Evolutionary conservation across 2,797 vertebrate species (phyloP), one percentile per base, ranked within the genome.

Genomic region (Leptatherina wallacei): DNA sequence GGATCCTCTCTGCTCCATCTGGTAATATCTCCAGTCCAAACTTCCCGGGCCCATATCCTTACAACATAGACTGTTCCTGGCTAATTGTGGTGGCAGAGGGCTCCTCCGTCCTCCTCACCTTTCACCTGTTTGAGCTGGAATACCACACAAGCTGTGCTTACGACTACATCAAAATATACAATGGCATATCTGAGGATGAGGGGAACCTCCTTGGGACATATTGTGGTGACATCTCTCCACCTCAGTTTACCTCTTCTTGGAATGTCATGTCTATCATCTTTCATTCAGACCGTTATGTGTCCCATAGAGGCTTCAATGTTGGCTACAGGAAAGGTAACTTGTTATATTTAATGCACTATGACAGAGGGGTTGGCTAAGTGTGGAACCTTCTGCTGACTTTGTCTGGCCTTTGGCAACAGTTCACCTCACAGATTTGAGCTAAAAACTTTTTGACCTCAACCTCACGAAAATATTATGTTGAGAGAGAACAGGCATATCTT

Each of bases 1-100:
- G 97, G 5, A 95, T 99, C 72, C 96, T 98, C n/a, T 97, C 97
- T 0, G 95, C 96, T 27, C 89, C 95, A 11, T 94, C 94, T 0
- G 97, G 97, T 36, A 99, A 99, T 75, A 95, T 99, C 84, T 97
- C 96, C 84, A 98, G 97, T 79, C 98, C 98, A 42, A 99, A 99
- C 93, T 99, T 98, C 89, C 98, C 98, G 0, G 94, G 96, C 38
- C 87, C 85, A 11, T 99, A 99, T 77, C 98, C 98, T 2, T 97
- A 96, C n/a, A 93, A 97, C 89, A 96, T 94, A 0, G 94, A 98
- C 77, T 99, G 98, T 74, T 94, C 81, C 3, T 99, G 98, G 98
- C 94, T 99, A 30, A 98, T 99, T 0, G 98, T 99, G 83, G 97
- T 98, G 85, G 94, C 97, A 0, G 97, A 99, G 83, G 98, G 97